Evolutionary conservation across 2,797 vertebrate species (phyloP), one percentile per base, ranked within the genome.

Genomic region (Megalops cyprinoides): DNA sequence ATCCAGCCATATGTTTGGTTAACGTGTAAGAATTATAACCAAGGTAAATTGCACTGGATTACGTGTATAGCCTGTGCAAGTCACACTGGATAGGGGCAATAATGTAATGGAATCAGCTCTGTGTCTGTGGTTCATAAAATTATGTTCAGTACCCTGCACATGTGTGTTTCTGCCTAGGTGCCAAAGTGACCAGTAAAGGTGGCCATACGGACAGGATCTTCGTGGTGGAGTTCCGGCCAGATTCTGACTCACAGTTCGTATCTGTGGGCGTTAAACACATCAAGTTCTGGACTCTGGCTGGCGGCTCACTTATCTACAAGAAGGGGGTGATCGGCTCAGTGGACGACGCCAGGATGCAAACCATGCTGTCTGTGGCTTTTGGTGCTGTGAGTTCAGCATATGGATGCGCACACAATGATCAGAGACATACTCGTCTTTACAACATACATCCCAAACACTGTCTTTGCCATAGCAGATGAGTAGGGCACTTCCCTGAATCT

Each of bases 231-330:
- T 99, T 99, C 89, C 94, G 98, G 71, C 98, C 98, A 0, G 98
- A 99, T 88, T 98, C 97, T 0, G 98, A 99, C 91, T 97, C 97
- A 0, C 98, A 98, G 90, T 99, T 99, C 65, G 97, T 99, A 82
- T 99, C 98, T 0, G 98, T 98, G 23, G 98, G 98, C 49, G 95
- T 99, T 82, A 99, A 99, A 85, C 97, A 99, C 90, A 97, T 98
- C 90, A 99, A 99, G 93, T 99, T 99, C 94, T 99, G 98, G 98
- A 97, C 96, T 0, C 90, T 99, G 89, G 98, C 97, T 0, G 98
- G 98, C 82, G 97, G 97, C 0, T 95, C 97, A 0, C 93, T 99
- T 78, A 89, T 99, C 10, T 97, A 96, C 86, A 99, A 98, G 93
- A 99, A 99, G 80, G 98, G 98, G 18, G 95, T 97, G 90, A 95